Evolutionary conservation across 2,113 vertebrate species (phyloP), one percentile per base, ranked within the genome.

Genomic region (Odontophorus gujanensis): DNA sequence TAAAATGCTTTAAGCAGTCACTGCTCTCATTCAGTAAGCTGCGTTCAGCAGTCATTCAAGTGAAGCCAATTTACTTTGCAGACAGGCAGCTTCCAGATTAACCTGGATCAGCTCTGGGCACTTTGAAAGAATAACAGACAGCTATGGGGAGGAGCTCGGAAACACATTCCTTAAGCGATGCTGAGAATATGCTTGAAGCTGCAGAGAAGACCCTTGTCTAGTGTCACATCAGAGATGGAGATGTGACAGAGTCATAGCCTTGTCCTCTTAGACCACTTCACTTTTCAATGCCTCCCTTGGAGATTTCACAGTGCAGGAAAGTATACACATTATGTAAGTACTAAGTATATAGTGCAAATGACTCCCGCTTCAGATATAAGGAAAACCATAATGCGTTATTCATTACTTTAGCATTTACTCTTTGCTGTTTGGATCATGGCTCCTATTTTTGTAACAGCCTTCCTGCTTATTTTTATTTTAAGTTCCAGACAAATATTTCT

Each of bases 11-110:
- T 38, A 63, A 85, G 85, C 75, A 48, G 76, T 10, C 43, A 50
- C 47, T 3, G 1, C 74, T 78, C 38, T 45, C 12, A 3, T 21
- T 43, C 92, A 73, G 38, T 8, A 38, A 78, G 42, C 36, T 5
- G 3, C 1, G 1, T 34, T 25, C 67, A 51, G 58, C 85, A 77
- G 72, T 58, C 79, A 28, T 36, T 83, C 36, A 48, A 83, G 26
- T 7, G 32, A 80, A 90, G 86, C 68, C 83, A 80, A 77, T 90
- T 90, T 62, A 43, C 68, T 58, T 13, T n/a, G 63, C 59, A 66
- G 86, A 85, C 48, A 48, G 75, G 85, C 75, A 90, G 83, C 68
- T 92, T 65, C 55, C 73, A 89, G 81, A 89, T 93, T 90, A 95
- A 92, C 61, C 89, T 74, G 73, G 86, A 74, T 86, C 77, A 89